Evolutionary conservation across 1,140 invertebrate species (phyloP), one percentile per base, ranked within the genome.

Genomic region (Musca domestica): DNA sequence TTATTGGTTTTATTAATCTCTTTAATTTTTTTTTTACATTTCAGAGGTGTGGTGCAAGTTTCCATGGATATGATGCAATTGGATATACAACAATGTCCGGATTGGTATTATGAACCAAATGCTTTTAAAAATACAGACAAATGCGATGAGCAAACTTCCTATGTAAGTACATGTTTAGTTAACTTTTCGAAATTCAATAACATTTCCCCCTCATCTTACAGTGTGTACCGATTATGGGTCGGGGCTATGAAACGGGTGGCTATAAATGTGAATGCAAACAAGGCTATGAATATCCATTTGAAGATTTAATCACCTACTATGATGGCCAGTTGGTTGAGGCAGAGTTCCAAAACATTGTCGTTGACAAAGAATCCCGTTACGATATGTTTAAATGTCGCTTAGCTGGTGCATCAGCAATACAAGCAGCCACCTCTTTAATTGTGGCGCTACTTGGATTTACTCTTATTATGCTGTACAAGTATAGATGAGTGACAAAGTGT

Each of bases 191-290:
- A 20, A 23, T 67, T 63, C 22, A 19, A 47, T 51, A 46, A 54
- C 34, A 10, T 64, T 19, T 54, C 19, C 49, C 5, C 25, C n/a
- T 58, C 0, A 52, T 70, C 71, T 87, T 87, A 34, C 83, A 98
- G 95, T 99, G 96, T 82, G 93, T 97, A 20, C 95, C 95, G 14
- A 92, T 98, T 69, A 87, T 93, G 72, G 95, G 95, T 15, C 87
- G 95, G 80, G 93, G 93, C 54, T 97, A 94, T 81, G 90, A 95
- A 71, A 89, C 89, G 14, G 96, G 96, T 63, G 95, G 95, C n/a
- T 99, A 99, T 84, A 98, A 99, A 84, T 99, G 97, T 83, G 95
- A 98, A 81, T 99, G 96, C 78, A 89, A 93, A 64, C 96, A 98
- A 84, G 96, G 96, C 23, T 99, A 90, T 77, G 97, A 99, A 80